Evolutionary conservation across 2,888 invertebrate genomes (phyloP).

Genomic region (Caenorhabditis wallacei): DNA sequence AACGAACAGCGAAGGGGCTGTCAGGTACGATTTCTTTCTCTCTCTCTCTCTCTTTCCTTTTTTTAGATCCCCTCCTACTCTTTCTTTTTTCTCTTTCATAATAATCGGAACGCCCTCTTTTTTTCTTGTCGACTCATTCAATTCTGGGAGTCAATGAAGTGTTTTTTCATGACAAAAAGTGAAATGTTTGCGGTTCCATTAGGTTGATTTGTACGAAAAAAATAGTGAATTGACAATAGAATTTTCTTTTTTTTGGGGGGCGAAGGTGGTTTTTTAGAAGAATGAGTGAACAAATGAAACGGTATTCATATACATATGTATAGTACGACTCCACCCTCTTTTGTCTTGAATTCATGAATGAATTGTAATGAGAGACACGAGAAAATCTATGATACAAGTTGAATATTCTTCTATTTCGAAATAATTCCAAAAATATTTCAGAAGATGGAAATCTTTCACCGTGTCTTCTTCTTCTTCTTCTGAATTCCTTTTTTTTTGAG

Average conservation of each 20-base stretch:
- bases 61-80: not conserved
- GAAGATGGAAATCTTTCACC: not conserved
- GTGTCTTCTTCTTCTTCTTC: no score
- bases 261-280: constrained; percentile 1
- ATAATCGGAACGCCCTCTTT: constrained; percentile 33
- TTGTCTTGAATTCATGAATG: constrained; percentile 45
- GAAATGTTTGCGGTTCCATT: constrained; percentile 61
- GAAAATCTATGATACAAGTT: constrained; percentile 30
- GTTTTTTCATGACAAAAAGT: constrained; percentile 35
- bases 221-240: constrained; percentile 1
- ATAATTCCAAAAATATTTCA: constrained; percentile 20
- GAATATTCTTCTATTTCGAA: not conserved
- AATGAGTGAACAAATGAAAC: constrained; percentile 31
- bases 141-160: constrained; percentile 49
- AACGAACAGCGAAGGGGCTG: constrained; percentile 20
- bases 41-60: not conserved
- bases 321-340: constrained; percentile 42
- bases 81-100: constrained; percentile 38
- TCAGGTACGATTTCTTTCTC: constrained; percentile 40
- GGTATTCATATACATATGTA: constrained; percentile 16
- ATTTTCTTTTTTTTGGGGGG: constrained; percentile 21
- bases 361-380: constrained; percentile 49
- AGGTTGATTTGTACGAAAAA: constrained; percentile 40
- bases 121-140: constrained; percentile 32
- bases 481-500: constrained; percentile 24